Conservation (phyloP, 64 coral and sea anemone species). For the Actinia equina region DNA sequence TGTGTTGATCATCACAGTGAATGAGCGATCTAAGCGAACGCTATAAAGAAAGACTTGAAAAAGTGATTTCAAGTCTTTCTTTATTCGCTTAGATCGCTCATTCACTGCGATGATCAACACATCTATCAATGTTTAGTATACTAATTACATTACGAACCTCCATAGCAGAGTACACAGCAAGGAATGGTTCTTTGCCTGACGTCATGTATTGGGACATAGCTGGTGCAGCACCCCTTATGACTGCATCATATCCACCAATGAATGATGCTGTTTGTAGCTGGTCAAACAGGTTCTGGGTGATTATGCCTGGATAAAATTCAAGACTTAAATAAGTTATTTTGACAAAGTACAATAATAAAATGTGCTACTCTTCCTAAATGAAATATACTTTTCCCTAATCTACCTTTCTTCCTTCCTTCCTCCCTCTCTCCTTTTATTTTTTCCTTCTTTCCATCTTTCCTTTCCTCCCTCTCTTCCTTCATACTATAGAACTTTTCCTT, state of each 20-base stretch:
- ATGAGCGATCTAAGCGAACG: too few relatives aligned
- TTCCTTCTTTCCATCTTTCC: neutral
- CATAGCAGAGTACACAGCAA: conserved; percentile 87
- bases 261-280: conserved; percentile 93
- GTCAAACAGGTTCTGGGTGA: conserved; percentile 87
- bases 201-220: conserved; percentile 88
- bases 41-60: too few relatives aligned
- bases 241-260: conserved; percentile 75
- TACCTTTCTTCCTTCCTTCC: too few relatives aligned
- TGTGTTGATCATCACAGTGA: too few relatives aligned
- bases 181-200: conserved; percentile 84
- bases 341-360: too few relatives aligned
- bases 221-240: conserved; percentile 64
- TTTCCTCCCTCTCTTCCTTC: neutral
- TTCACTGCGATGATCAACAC: too few relatives aligned
- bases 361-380: too few relatives aligned
- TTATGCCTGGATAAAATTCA: conserved; percentile 41
- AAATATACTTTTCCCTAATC: too few relatives aligned
- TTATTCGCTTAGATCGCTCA: too few relatives aligned
- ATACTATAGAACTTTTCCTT: neutral
- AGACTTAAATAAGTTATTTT: too few relatives aligned
- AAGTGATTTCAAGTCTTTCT: too few relatives aligned
- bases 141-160: conserved; percentile 38
- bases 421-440: too few relatives aligned
- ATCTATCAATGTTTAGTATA: neutral